These are phyloP conservation scores for Paradoxurus hermaphroditus DNA, from an alignment of 2,113 vertebrate species.

Conservation along the genomic window DNA sequence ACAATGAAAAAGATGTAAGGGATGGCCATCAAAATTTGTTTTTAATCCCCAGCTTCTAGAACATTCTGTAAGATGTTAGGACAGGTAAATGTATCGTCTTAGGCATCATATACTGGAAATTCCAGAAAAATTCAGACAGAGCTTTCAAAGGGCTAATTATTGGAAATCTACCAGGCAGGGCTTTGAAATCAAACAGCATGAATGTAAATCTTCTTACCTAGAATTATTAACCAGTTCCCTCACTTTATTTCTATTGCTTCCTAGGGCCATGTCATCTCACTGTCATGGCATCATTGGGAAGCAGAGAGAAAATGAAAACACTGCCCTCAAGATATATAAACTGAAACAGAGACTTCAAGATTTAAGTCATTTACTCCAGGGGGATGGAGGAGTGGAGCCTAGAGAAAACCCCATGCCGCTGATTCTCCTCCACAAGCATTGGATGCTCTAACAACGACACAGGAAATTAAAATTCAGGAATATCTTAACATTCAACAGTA, in stretches of 20 bases:
- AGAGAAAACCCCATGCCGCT: background rate
- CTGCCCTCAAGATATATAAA: background rate
- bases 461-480: background rate
- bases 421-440: background rate
- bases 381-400: background rate
- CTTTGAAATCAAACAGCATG: slow-evolving; percentile 2
- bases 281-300: background rate
- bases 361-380: background rate
- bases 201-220: background rate
- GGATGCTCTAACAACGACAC: background rate
- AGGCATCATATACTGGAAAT: background rate
- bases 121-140: background rate
- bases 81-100: background rate
- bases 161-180: background rate
- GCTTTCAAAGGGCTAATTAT: background rate
- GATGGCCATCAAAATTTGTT: background rate
- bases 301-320: background rate
- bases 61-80: background rate
- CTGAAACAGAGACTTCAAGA: background rate
- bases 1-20: background rate
- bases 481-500: background rate
- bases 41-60: background rate
- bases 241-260: background rate
- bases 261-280: background rate
- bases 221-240: background rate